Percentiles rank a stretch among this genome's conserved stretches.
Evolutionary conservation across 2,797 vertebrate genomes (phyloP).

Genomic region (Heterohyrax brucei): DNA sequence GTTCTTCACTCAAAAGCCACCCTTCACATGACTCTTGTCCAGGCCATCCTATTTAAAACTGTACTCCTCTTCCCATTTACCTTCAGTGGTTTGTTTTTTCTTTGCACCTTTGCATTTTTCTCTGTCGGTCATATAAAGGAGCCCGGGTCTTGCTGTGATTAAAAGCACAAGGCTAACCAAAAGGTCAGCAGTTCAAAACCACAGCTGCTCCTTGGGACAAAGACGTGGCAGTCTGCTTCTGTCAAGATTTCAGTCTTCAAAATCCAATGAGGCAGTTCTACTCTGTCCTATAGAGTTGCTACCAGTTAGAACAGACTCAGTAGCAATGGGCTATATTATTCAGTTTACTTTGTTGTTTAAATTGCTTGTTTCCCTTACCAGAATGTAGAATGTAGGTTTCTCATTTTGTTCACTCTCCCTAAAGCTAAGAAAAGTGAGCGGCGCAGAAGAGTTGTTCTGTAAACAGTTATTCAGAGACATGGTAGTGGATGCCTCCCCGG

Average conservation of each 20-base stretch:
- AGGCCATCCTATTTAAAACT: background rate
- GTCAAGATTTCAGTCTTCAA: background rate
- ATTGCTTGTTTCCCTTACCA: background rate
- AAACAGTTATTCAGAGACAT: background rate
- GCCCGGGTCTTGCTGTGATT: background rate
- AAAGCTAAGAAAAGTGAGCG: slow-evolving; percentile 14
- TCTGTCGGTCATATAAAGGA: background rate
- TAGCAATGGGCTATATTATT: background rate
- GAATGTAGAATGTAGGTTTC: background rate
- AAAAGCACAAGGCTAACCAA: background rate
- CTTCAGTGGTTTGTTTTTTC: background rate
- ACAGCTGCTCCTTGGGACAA: background rate
- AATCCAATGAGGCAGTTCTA: background rate
- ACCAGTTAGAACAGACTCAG: background rate
- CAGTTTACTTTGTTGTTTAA: background rate
- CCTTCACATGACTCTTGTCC: background rate
- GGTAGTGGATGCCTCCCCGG: background rate
- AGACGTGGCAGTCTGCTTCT: background rate
- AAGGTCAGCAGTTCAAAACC: background rate
- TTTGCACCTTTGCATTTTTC: background rate
- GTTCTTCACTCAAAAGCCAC: background rate
- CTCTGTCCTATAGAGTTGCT: background rate
- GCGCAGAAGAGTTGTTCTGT: background rate
- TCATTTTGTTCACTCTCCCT: slow-evolving; percentile 33
- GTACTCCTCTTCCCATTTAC: background rate